phyloP scores from a whole-genome alignment of 2,888 invertebrate species.

The Metallyticus violacea region DNA sequence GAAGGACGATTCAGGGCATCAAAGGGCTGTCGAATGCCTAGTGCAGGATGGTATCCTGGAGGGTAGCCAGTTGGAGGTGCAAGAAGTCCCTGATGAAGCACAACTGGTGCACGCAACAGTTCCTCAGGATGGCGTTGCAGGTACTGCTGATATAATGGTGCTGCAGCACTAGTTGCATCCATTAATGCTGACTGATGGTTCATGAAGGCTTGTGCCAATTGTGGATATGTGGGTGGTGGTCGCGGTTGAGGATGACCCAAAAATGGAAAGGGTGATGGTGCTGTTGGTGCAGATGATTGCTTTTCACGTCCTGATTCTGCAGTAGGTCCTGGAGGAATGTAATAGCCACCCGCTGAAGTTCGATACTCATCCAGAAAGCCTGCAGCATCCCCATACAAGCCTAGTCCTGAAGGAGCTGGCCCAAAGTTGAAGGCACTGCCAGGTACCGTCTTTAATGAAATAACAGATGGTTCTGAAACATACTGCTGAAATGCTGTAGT shows the following conservation, averaged over 20 bases:
- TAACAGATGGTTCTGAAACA: constrained; percentile 47
- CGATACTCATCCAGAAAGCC: constrained; percentile 68
- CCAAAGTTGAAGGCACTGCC: constrained; percentile 85
- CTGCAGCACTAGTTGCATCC: constrained; percentile 54
- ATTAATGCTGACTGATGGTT: constrained; percentile 51
- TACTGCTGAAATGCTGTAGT: constrained; percentile 58
- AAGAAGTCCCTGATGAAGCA: constrained; percentile 51
- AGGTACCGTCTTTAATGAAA: constrained; percentile 63
- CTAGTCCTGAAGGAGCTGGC: constrained; percentile 59
- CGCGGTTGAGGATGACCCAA: constrained; percentile 49
- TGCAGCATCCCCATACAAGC: constrained; percentile 61
- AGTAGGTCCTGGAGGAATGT: constrained; percentile 43
- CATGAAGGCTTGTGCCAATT: constrained; percentile 48
- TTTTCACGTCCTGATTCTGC: constrained; percentile 41
- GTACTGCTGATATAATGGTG: constrained; percentile 70
- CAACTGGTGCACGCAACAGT: constrained; percentile 57
- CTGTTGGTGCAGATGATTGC: constrained; percentile 48
- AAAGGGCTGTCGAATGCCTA: constrained; percentile 70
- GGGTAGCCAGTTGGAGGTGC: constrained; percentile 53
- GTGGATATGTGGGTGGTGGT: constrained; percentile 56
- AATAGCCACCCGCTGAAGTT: constrained; percentile 60
- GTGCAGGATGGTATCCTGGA: constrained; percentile 58
- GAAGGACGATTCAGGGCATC: constrained; percentile 66
- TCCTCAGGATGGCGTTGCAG: constrained; percentile 62
- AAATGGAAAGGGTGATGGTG: constrained; percentile 44